Evolutionary conservation across 1,140 invertebrate genomes (phyloP).

Genomic region (Ceratoteleas bidentatus): DNA sequence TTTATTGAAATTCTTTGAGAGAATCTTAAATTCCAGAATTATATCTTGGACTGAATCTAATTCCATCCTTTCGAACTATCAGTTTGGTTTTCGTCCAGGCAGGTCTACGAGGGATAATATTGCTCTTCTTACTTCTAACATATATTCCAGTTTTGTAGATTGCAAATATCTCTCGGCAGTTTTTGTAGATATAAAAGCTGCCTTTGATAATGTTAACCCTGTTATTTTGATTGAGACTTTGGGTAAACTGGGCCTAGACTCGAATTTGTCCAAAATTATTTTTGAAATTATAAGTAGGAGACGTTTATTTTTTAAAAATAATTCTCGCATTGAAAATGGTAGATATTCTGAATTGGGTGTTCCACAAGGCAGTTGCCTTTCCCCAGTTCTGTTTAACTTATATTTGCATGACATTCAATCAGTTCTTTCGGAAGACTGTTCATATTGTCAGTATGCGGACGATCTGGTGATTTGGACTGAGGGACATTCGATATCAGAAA

Average conservation of each 20-base stretch:
- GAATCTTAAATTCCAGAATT: background rate
- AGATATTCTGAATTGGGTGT: slow-evolving; percentile 4
- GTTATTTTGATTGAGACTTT: background rate
- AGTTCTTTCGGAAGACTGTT: background rate
- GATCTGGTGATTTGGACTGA: slow-evolving; percentile 18
- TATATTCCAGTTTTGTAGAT: slow-evolving; percentile 4
- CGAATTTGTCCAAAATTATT: background rate
- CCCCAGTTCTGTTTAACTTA: slow-evolving; percentile 13
- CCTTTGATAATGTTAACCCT: slow-evolving; percentile 20
- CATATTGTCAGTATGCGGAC: slow-evolving; percentile 19
- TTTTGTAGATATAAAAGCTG: slow-evolving; percentile 31
- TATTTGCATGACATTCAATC: slow-evolving; percentile 8
- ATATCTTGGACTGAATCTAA: background rate
- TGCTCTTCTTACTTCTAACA: slow-evolving; percentile 11
- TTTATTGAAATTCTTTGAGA: background rate
- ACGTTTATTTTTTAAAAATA: slow-evolving; percentile 26
- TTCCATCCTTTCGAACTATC: background rate
- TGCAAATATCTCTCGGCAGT: slow-evolving; percentile 2
- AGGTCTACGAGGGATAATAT: slow-evolving; percentile 17
- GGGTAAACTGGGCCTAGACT: background rate
- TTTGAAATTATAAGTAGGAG: slow-evolving; percentile 8
- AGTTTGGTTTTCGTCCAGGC: slow-evolving; percentile 14
- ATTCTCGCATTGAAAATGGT: slow-evolving; percentile 21
- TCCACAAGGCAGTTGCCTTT: slow-evolving; percentile 22
- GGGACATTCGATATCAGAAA: background rate